phyloP scores from a whole-genome alignment of 2,797 vertebrate species.

The Nyctalus aviator region DNA sequence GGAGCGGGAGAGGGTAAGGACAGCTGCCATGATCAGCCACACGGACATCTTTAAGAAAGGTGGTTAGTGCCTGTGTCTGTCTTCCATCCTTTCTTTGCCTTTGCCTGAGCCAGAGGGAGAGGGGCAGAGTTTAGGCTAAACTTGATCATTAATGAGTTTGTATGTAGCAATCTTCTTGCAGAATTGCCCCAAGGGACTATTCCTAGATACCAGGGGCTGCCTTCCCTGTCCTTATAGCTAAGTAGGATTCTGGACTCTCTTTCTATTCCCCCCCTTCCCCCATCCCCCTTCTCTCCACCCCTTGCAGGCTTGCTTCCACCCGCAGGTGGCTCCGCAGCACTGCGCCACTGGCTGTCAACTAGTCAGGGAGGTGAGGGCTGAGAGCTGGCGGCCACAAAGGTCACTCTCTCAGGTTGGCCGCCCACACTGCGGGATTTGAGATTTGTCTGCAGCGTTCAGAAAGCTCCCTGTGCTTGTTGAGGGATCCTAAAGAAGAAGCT shows the following conservation, averaged over 20 bases:
- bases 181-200: background rate
- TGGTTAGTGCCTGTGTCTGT: background rate
- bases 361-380: conserved; percentile 38
- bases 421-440: conserved; percentile 33
- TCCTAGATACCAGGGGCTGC: background rate
- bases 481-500: conserved; percentile 62
- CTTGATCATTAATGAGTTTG: conserved; percentile 27
- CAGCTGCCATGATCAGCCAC: background rate
- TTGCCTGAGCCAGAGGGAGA: background rate
- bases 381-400: conserved; percentile 62
- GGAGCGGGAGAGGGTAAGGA: background rate
- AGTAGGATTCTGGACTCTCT: conserved; percentile 37
- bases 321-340: conserved; percentile 79
- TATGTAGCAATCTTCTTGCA: conserved; percentile 46
- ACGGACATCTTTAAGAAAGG: conserved; percentile 11
- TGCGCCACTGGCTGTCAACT: conserved; percentile 60
- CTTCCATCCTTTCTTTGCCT: background rate
- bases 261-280: background rate
- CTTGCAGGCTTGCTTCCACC: conserved; percentile 48
- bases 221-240: background rate
- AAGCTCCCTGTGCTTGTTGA: conserved; percentile 32
- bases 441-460: conserved; percentile 48
- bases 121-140: conserved; percentile 52
- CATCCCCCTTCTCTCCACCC: conserved; percentile 22
- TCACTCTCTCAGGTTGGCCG: conserved; percentile 67